Evolutionary conservation across 2,797 vertebrate species (phyloP).

Genomic region (Meriones psammophilus): DNA sequence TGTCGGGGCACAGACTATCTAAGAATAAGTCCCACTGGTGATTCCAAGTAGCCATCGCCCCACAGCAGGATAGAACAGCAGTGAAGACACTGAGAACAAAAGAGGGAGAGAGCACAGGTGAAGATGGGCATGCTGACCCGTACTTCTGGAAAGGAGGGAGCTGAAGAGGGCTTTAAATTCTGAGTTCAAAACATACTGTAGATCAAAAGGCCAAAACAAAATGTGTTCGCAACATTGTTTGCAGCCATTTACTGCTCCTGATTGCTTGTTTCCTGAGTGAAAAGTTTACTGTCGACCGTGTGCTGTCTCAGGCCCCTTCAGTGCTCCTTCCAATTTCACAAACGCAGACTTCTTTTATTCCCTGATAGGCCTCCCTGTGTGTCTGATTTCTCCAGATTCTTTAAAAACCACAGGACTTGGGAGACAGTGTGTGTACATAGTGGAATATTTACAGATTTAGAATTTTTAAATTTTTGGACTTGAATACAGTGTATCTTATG

Average conservation of each 20-base stretch:
- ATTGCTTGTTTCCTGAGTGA: conserved; percentile 71
- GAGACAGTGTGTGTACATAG: not conserved
- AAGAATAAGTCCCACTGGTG: not conserved
- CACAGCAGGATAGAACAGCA: not conserved
- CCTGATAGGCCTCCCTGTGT: conserved; percentile 7
- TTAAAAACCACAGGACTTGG: conserved; percentile 5
- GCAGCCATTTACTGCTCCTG: conserved; percentile 12
- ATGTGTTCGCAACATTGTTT: not conserved
- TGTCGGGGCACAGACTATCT: not conserved
- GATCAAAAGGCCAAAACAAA: conserved; percentile 10
- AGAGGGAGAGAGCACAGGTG: not conserved
- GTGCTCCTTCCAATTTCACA: conserved; percentile 47
- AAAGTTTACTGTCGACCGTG: conserved; percentile 42
- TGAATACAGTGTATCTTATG: not conserved
- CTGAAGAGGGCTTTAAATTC: conserved; percentile 20
- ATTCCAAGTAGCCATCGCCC: not conserved
- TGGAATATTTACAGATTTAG: not conserved
- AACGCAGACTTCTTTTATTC: conserved; percentile 51
- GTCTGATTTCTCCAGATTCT: conserved; percentile 57
- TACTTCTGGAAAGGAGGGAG: not conserved
- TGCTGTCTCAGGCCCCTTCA: conserved; percentile 35
- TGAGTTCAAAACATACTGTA: conserved; percentile 24
- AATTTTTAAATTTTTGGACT: not conserved
- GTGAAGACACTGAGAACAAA: not conserved
- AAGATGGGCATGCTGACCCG: not conserved